A percentile compares a stretch with the other conserved stretches of the same genome.
Evolutionary conservation across 35 echinoderm and acorn worm genomes (phyloP).

Genomic region (Anneissia japonica): DNA sequence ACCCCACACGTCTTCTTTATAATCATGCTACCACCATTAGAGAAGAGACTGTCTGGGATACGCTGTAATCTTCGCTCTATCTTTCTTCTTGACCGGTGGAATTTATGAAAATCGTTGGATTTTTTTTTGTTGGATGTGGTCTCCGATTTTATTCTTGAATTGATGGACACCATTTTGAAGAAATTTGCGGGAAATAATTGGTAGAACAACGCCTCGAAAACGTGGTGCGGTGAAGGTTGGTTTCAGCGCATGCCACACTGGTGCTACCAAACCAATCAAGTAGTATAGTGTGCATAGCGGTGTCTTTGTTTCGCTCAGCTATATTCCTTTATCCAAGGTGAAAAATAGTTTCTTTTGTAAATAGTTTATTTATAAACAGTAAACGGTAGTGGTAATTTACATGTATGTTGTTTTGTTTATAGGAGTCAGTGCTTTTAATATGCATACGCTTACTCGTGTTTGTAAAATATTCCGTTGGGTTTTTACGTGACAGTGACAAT

Average conservation of each 20-base stretch:
- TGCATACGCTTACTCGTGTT: not conserved
- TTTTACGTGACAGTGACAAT: not conserved
- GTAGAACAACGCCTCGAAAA: slow-evolving; percentile 1
- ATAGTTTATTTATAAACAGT: not conserved
- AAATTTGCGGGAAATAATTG: not conserved
- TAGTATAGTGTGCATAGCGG: not conserved
- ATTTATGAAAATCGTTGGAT: not conserved
- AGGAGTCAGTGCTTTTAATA: not conserved
- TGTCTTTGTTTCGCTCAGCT: not conserved
- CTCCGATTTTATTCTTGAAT: not conserved
- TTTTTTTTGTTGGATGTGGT: not conserved
- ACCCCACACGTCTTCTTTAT: not conserved
- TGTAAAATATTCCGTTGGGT: not conserved
- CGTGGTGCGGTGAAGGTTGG: not conserved
- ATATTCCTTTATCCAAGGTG: not conserved
- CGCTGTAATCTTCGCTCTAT: not conserved
- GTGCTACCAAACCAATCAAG: not conserved
- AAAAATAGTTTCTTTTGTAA: not conserved
- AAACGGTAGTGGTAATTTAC: not conserved
- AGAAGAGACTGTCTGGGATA: not conserved
- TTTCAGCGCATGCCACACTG: slow-evolving; percentile 1
- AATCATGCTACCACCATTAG: not conserved
- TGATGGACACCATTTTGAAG: not conserved
- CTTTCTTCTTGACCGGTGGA: slow-evolving; percentile 1
- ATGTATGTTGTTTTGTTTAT: not conserved